Base-by-base conservation (phyloP, 1,140 invertebrate species). In the Wiebesia pumilae region DNA sequence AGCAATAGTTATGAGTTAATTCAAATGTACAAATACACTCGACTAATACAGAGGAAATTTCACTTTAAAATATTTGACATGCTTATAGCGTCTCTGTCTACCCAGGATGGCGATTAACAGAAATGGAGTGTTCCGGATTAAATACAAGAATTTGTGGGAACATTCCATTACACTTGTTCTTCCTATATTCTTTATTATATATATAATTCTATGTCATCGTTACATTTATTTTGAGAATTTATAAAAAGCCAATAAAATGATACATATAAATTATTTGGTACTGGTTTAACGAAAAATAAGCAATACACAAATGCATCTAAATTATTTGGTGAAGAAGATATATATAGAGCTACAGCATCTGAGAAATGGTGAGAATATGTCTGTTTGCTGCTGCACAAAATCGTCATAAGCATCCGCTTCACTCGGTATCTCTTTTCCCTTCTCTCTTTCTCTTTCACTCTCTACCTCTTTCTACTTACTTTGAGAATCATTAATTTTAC, bases 401-500 rank as follows among this genome's bases (percentile, higher is more conserved):
- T 75, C 19, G 40, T 43, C n/a, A n/a, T n/a, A n/a, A n/a, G 71
- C 38, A 75, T 75, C 71, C 27, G 71, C 71, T 43, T 75, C 10
- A 43, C 71, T 75, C 40, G 9, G 38, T 75, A 0, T 43, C 24
- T 75, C 71, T n/a, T 7, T 73, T 40, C 35, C 27, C 30, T 14
- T 33, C 14, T 80, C 1, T 27, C 43, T 51, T 6, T 51, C n/a
- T 58, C n/a, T 79, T 14, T 79, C 9, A 10, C 19, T 33, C 0
- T 30, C 24, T 75, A 24, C 3, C 27, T 77, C 54, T 40, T 83
- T 75, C 69, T 38, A 43, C 33, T 77, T 54, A 51, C 51, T 54
- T 84, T 71, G 84, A 65, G 67, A 30, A 33, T 38, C 47, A 33
- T 79, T 79, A 79, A 79, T 79, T 79, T 79, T 51, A n/a, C n/a